Percentiles rank a stretch among this genome's conserved stretches.
Evolutionary conservation across 1,140 invertebrate species (phyloP).

Genomic region (Magallana gigas): DNA sequence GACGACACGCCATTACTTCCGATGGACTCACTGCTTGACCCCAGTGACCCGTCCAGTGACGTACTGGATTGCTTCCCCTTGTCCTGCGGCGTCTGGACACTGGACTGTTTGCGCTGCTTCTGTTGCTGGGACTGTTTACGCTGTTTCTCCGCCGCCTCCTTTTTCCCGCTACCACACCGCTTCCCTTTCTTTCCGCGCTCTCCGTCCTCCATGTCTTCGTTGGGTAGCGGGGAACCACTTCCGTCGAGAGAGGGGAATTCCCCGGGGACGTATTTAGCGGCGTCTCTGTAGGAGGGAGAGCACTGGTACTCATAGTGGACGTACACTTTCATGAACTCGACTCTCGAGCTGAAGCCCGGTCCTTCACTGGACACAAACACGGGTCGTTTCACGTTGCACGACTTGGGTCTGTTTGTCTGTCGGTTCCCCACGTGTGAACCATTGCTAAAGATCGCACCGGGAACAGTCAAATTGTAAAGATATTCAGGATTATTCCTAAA

Average conservation of each 20-base stretch:
- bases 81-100: background rate
- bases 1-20: slow-evolving; percentile 51
- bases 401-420: slow-evolving; percentile 24
- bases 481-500: slow-evolving; percentile 70
- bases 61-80: slow-evolving; percentile 41
- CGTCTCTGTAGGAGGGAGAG: slow-evolving; percentile 60
- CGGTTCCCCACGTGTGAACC: background rate
- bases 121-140: slow-evolving; percentile 51
- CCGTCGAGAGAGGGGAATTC: slow-evolving; percentile 40
- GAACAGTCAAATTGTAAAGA: slow-evolving; percentile 62
- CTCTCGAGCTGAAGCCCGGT: slow-evolving; percentile 50
- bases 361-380: slow-evolving; percentile 39
- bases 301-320: slow-evolving; percentile 66
- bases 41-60: slow-evolving; percentile 55
- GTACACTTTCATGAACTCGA: slow-evolving; percentile 59
- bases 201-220: slow-evolving; percentile 47
- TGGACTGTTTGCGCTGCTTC: slow-evolving; percentile 50
- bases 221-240: slow-evolving; percentile 32
- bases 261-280: slow-evolving; percentile 43
- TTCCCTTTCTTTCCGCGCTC: slow-evolving; percentile 47
- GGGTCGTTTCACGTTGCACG: slow-evolving; percentile 30
- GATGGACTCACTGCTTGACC: slow-evolving; percentile 54
- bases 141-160: slow-evolving; percentile 47
- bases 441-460: slow-evolving; percentile 46
- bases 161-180: slow-evolving; percentile 44